Evolutionary conservation across 2,888 invertebrate species (phyloP), one percentile per base, ranked within the genome.

Genomic region (Rosalia funebris): DNA sequence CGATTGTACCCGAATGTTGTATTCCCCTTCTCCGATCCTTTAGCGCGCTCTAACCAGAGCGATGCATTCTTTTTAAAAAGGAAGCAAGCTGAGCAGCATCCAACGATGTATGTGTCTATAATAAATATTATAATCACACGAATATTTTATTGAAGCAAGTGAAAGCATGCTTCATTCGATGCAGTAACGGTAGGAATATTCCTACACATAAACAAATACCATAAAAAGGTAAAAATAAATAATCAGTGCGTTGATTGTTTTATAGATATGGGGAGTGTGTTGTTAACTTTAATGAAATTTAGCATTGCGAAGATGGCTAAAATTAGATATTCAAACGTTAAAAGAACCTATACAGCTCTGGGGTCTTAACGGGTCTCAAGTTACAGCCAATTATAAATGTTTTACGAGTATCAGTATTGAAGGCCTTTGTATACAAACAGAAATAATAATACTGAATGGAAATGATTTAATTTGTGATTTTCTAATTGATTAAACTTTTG

Each of bases 261-360:
- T 3, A 48, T 48, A n/a, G 48, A 37, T 14, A 19, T 37, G 37
- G 37, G 48, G 9, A 48, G 48, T 12, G 48, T 19, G 19, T n/a
- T n/a, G n/a, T 1, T 17, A 3, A 37, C 47, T 1, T n/a, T 47
- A 17, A 47, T 34, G 11, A 47, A 47, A 47, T 32, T 16, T 4
- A n/a, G n/a, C n/a, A 9, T 47, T 16, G 47, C n/a, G 34, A 5
- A 34, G 11, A 15, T 34, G 17, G 1, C 1, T 46, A 2, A 14
- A 46, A 16, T 32, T 46, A 11, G 15, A 44, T 9, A 44, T 44
- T 20, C 1, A n/a, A 1, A 44, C 3, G 20, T 12, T 44, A 1
- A 11, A 44, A 17, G 14, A 46, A 46, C 14, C 9, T 4, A 10
- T 46, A 15, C 10, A 32, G 4, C 15, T 47, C 1, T 12, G 15